These are phyloP conservation scores for Orchesella cincta DNA, from an alignment of 1,140 invertebrate genomes.

Conservation along the genomic window DNA sequence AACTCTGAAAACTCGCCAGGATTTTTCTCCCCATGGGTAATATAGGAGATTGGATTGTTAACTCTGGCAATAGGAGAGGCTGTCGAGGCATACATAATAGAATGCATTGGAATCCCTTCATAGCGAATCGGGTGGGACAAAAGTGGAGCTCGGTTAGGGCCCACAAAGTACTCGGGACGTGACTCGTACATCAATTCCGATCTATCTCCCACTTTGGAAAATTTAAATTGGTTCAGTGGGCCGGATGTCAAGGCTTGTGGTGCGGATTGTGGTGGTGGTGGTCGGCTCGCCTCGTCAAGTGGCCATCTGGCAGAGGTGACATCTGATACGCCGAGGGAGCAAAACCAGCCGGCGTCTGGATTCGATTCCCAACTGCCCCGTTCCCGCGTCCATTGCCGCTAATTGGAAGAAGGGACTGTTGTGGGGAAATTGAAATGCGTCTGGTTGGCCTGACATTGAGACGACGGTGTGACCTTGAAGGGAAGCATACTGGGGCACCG, in stretches of 20 bases:
- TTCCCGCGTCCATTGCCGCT: slow-evolving; percentile 3
- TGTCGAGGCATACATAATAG: slow-evolving; percentile 1
- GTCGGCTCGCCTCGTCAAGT: not conserved
- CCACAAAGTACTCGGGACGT: not conserved
- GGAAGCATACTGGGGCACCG: not conserved
- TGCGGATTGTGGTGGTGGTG: not conserved
- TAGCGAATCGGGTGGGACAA: slow-evolving; percentile 16
- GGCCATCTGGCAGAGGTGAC: not conserved
- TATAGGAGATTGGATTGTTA: slow-evolving; percentile 7
- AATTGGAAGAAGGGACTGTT: not conserved
- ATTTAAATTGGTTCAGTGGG: slow-evolving; percentile 3
- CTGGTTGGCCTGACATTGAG: slow-evolving; percentile 21
- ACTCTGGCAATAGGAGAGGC: not conserved
- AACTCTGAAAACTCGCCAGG: slow-evolving; percentile 2
- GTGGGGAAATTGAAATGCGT: not conserved
- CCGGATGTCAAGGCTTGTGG: not conserved
- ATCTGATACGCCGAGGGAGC: not conserved
- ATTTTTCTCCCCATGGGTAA: not conserved
- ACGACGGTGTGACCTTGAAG: slow-evolving; percentile 23
- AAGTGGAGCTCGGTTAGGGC: not conserved
- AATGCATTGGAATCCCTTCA: not conserved
- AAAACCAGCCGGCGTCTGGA: not conserved
- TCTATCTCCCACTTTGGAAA: not conserved
- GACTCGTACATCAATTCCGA: not conserved
- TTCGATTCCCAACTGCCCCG: not conserved